phyloP scores from a whole-genome alignment of 2,113 vertebrate species.

The Lutjanus erythropterus region DNA sequence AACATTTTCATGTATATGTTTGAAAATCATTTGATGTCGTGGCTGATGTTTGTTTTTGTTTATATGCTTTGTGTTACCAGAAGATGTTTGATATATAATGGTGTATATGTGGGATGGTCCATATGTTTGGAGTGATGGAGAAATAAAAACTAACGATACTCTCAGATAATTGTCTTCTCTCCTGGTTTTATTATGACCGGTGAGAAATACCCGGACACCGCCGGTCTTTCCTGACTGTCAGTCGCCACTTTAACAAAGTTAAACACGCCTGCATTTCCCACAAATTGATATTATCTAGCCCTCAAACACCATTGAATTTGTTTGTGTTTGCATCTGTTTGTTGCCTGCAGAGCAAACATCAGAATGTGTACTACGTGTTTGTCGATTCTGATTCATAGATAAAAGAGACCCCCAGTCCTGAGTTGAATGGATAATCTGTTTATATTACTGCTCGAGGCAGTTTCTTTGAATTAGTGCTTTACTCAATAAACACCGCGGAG shows the following conservation, averaged over 20 bases:
- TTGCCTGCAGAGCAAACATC: constrained; percentile 69
- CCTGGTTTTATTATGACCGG: background rate
- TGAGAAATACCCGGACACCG: background rate
- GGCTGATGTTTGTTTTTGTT: background rate
- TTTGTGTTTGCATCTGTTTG: constrained; percentile 63
- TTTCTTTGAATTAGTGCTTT: constrained; percentile 75
- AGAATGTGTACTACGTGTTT: constrained; percentile 60
- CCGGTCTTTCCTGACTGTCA: background rate
- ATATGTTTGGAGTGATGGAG: background rate
- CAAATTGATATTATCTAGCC: constrained; percentile 52
- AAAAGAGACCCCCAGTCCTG: constrained; percentile 58
- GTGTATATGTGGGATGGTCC: background rate
- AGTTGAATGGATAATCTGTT: constrained; percentile 76
- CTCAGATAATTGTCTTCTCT: background rate
- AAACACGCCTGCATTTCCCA: constrained; percentile 44
- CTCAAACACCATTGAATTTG: constrained; percentile 52
- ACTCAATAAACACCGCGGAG: constrained; percentile 63
- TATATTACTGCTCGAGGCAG: constrained; percentile 67
- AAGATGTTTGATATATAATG: background rate
- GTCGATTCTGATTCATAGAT: constrained; percentile 70
- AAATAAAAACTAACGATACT: background rate
- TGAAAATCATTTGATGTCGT: background rate
- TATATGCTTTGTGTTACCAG: background rate
- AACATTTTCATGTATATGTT: background rate
- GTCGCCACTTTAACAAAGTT: constrained; percentile 39